Evolutionary conservation across 37 sponge, comb jelly and placozoan species (phyloP).

Genomic region (Crambe crambe): DNA sequence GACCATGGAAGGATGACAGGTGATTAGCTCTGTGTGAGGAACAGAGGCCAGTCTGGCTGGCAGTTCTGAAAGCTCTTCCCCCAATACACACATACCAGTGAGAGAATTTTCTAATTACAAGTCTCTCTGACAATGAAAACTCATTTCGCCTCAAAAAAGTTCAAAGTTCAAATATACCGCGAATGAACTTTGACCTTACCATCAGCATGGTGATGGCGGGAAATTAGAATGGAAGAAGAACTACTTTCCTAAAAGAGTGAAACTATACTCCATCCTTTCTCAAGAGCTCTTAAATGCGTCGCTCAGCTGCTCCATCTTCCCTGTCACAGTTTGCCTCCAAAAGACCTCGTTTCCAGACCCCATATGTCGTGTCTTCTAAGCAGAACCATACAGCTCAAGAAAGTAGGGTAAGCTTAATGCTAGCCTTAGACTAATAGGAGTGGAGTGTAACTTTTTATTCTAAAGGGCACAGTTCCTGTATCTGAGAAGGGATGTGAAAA

Average conservation of each 20-base stretch:
- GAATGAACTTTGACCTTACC: not conserved
- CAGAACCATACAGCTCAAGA: not conserved
- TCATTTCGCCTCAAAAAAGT: not conserved
- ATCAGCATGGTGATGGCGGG: not conserved
- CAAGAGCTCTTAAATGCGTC: too few species aligned
- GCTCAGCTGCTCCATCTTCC: slow-evolving; percentile 80
- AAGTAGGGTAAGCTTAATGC: not conserved
- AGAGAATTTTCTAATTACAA: too few species aligned
- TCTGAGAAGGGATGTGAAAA: not conserved
- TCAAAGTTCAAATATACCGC: not conserved
- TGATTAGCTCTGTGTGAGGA: slow-evolving; percentile 50
- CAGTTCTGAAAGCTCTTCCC: slow-evolving; percentile 36
- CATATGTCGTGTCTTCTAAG: slow-evolving; percentile 18
- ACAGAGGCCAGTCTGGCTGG: not conserved
- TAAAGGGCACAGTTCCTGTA: not conserved
- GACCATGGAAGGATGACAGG: slow-evolving; percentile 56
- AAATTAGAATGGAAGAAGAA: not conserved
- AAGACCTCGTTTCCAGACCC: slow-evolving; percentile 66
- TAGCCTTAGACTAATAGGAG: not conserved
- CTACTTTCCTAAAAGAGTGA: not conserved
- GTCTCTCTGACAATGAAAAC: not conserved
- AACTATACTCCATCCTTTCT: too few species aligned
- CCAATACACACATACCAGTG: slow-evolving; percentile 33
- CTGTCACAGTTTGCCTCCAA: slow-evolving; percentile 15
- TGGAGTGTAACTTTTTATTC: not conserved